These are phyloP conservation scores for Rhimphoctona megacephalus DNA, from an alignment of 2,888 invertebrate species.

Conservation along the genomic window DNA sequence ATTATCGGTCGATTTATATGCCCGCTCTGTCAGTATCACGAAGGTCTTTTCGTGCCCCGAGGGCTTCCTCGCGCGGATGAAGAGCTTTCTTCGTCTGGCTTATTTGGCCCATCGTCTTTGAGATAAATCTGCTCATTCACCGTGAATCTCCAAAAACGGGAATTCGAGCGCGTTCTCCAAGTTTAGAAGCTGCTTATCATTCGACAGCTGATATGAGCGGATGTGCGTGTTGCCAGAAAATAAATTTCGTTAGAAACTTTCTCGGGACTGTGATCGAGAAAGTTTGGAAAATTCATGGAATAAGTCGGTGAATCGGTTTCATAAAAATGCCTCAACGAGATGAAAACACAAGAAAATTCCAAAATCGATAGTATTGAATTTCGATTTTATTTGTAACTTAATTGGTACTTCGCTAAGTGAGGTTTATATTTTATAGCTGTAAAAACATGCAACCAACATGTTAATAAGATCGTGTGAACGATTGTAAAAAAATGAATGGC, in stretches of 20 bases:
- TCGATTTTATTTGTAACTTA: background rate
- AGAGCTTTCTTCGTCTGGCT: conserved; percentile 29
- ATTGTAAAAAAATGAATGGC: background rate
- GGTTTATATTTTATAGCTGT: background rate
- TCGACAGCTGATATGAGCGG: background rate
- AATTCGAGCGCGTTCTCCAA: background rate
- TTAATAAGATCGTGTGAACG: conserved; percentile 1
- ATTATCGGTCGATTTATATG: conserved; percentile 79
- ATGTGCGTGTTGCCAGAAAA: background rate
- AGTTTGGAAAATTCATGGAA: background rate
- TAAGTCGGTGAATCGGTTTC: background rate
- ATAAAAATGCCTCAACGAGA: background rate
- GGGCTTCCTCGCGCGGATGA: conserved; percentile 39
- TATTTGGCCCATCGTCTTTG: conserved; percentile 35
- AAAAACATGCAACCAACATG: background rate
- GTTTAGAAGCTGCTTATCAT: background rate
- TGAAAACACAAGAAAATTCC: background rate
- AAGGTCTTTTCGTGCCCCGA: conserved; percentile 29
- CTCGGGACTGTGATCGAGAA: background rate
- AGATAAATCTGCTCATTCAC: conserved; percentile 6
- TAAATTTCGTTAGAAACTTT: conserved; percentile 4
- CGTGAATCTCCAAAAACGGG: conserved; percentile 2
- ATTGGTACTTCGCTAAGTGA: background rate
- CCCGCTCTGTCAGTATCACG: conserved; percentile 46
- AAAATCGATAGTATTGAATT: background rate